Conservation (phyloP, 2,888 invertebrate species). For the Empis stercorea region DNA sequence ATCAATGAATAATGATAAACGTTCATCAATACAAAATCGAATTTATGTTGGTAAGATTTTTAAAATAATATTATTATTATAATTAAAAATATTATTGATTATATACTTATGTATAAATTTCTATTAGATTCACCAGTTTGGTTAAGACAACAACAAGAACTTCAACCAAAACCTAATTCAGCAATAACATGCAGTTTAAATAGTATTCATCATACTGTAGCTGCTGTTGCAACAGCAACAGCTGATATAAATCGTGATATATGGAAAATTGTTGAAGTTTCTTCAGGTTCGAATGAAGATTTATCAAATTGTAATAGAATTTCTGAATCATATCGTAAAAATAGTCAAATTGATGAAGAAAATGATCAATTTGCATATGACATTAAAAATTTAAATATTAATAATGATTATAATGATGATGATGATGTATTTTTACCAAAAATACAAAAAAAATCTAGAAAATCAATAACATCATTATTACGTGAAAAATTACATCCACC, state of each 20-base stretch:
- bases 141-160: slow-evolving; percentile 40
- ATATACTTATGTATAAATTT: too few species aligned
- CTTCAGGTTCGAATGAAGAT: slow-evolving; percentile 31
- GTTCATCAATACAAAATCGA: slow-evolving; percentile 38
- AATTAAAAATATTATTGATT: too few species aligned
- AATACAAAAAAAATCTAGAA: slow-evolving; percentile 6
- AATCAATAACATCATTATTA: slow-evolving; percentile 1
- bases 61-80: not conserved
- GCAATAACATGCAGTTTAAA: slow-evolving; percentile 22
- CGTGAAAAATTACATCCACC: not conserved
- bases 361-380: slow-evolving; percentile 26
- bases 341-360: not conserved
- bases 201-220: slow-evolving; percentile 31
- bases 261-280: slow-evolving; percentile 41
- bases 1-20: slow-evolving; percentile 43
- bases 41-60: slow-evolving; percentile 38
- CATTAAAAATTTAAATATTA: slow-evolving; percentile 27
- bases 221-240: slow-evolving; percentile 33
- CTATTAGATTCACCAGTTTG: slow-evolving; percentile 45
- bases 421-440: slow-evolving; percentile 29
- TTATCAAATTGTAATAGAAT: slow-evolving; percentile 14
- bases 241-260: slow-evolving; percentile 35
- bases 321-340: not conserved
- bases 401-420: slow-evolving; percentile 18
- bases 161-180: slow-evolving; percentile 20